phyloP scores from a whole-genome alignment of 2,888 invertebrate genomes.

The Cephonodes hylas region DNA sequence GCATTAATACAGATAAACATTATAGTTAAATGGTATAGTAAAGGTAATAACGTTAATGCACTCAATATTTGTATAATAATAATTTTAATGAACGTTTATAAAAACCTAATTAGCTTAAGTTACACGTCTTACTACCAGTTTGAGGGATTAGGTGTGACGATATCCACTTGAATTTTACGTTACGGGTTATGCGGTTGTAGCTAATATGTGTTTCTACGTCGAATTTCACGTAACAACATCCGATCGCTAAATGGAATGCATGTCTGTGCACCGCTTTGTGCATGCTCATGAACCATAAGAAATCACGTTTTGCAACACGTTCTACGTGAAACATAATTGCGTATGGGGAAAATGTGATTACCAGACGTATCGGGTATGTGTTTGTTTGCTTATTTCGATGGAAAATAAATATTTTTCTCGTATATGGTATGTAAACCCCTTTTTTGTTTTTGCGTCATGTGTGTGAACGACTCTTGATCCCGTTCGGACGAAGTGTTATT shows the following conservation, averaged over 20 bases:
- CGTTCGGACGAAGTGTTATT: no score
- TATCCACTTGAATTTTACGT: neutral
- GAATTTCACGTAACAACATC: neutral
- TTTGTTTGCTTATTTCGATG: neutral
- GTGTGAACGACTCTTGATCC: no score
- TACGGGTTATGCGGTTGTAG: neutral
- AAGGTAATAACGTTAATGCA: no score
- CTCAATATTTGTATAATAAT: no score
- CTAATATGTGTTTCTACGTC: neutral
- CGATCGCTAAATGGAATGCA: neutral
- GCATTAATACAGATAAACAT: no score
- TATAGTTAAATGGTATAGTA: no score
- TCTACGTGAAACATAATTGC: neutral
- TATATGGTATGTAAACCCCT: neutral
- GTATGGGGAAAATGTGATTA: neutral
- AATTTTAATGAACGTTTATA: no score
- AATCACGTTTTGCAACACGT: conserved; percentile 4
- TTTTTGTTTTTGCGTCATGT: no score
- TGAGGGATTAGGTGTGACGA: no score
- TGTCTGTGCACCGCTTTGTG: neutral
- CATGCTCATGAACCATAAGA: conserved; percentile 1
- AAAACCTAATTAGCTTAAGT: no score
- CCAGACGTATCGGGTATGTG: neutral
- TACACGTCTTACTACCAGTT: no score
- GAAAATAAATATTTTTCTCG: neutral